Conservation (phyloP, 92 coral and sea anemone genomes). For the Micromussa lordhowensis region DNA sequence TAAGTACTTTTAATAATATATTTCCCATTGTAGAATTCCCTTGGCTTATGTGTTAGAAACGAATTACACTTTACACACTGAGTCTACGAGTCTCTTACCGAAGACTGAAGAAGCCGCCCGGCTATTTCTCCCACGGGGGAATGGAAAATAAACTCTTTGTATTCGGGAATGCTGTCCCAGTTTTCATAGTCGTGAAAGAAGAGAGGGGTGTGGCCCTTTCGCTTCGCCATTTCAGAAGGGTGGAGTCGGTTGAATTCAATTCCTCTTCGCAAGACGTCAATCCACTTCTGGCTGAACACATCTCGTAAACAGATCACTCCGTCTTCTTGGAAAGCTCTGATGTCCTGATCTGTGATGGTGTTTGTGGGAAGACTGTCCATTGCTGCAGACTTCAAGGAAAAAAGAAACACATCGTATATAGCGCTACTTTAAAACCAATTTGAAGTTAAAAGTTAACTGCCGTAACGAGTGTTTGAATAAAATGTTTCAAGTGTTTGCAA, state of each 20-base stretch:
- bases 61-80: not conserved
- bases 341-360: not conserved
- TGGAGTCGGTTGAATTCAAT: not conserved
- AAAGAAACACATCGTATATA: not conserved
- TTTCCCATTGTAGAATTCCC: too few relatives aligned
- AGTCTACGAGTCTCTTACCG: not conserved
- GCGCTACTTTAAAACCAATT: too few relatives aligned
- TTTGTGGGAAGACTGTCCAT: not conserved
- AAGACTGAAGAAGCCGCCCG: not conserved
- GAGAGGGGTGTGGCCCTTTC: not conserved
- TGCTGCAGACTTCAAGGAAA: not conserved
- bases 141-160: not conserved
- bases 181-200: not conserved
- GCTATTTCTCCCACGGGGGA: not conserved
- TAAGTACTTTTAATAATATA: too few relatives aligned
- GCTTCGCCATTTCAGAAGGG: not conserved
- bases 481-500: too few relatives aligned
- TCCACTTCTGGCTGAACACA: not conserved
- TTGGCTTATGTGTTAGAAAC: too few relatives aligned
- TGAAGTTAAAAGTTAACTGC: too few relatives aligned
- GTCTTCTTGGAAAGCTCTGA: not conserved
- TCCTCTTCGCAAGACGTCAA: not conserved
- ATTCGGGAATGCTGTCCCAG: not conserved
- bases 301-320: not conserved
- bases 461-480: too few relatives aligned